These are phyloP conservation scores for Panopea generosa DNA, from an alignment of 2,888 invertebrate species.

Conservation along the genomic window DNA sequence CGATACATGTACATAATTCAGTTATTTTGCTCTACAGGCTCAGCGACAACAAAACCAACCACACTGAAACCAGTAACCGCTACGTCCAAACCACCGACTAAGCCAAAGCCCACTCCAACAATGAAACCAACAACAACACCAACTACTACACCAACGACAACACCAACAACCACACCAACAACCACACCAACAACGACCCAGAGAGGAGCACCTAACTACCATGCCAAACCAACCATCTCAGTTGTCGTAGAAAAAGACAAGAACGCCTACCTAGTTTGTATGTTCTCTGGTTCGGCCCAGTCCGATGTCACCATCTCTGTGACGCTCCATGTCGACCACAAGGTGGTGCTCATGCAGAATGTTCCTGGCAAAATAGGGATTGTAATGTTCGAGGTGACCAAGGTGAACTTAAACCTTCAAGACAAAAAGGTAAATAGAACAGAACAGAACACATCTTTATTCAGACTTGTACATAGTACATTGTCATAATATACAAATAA, in stretches of 20 bases:
- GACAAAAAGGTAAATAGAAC: constrained; percentile 59
- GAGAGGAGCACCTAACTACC: constrained; percentile 56
- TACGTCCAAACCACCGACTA: constrained; percentile 28
- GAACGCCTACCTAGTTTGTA: constrained; percentile 63
- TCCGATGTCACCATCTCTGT: constrained; percentile 57
- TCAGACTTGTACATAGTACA: too few relatives aligned
- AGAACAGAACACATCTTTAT: too few relatives aligned
- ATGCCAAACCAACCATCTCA: constrained; percentile 47
- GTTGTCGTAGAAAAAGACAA: constrained; percentile 50
- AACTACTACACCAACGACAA: constrained; percentile 41
- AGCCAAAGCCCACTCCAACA: constrained; percentile 48
- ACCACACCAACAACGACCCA: constrained; percentile 48
- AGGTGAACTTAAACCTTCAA: constrained; percentile 61
- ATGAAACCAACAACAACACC: too few relatives aligned
- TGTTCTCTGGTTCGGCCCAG: constrained; percentile 43
- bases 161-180: constrained; percentile 49
- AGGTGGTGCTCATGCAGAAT: constrained; percentile 31
- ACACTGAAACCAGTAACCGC: constrained; percentile 31
- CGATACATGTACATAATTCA: too few relatives aligned
- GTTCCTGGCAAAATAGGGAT: constrained; percentile 52
- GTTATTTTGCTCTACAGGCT: too few relatives aligned
- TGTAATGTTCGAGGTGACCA: constrained; percentile 55
- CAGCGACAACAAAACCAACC: constrained; percentile 3
- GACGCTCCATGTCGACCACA: constrained; percentile 51
- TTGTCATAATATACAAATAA: too few relatives aligned